phyloP scores from a whole-genome alignment of 1,140 invertebrate genomes.

The Brachionus sp. region DNA sequence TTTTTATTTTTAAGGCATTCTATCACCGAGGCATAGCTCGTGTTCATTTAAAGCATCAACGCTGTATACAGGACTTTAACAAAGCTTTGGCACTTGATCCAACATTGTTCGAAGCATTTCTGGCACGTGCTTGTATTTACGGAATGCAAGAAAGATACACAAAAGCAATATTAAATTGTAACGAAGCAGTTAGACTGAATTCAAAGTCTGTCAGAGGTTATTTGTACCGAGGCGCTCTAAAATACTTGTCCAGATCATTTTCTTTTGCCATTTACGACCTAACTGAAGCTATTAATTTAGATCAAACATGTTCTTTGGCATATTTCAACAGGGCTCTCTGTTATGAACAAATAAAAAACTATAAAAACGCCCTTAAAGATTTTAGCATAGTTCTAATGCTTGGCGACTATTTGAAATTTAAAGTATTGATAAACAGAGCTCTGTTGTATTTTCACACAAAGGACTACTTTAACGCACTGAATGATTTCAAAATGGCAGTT shows the following conservation, averaged over 20 bases:
- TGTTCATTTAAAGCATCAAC: neutral
- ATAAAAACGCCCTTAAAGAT: conserved; percentile 53
- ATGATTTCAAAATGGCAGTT: conserved; percentile 57
- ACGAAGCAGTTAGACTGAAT: conserved; percentile 58
- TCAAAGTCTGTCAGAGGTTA: conserved; percentile 57
- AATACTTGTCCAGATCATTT: conserved; percentile 57
- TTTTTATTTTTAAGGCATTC: neutral
- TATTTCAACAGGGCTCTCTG: conserved; percentile 60
- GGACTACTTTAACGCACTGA: conserved; percentile 57
- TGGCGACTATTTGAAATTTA: conserved; percentile 48
- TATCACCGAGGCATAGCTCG: conserved; percentile 37
- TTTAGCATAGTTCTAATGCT: conserved; percentile 59
- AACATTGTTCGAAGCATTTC: conserved; percentile 57
- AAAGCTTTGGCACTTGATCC: conserved; percentile 57
- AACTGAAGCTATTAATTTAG: conserved; percentile 54
- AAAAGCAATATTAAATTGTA: conserved; percentile 60
- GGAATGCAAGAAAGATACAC: conserved; percentile 46
- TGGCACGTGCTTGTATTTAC: conserved; percentile 52
- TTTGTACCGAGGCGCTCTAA: conserved; percentile 58
- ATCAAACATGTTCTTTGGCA: conserved; percentile 55
- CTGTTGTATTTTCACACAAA: conserved; percentile 55
- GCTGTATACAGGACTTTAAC: conserved; percentile 21
- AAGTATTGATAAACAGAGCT: conserved; percentile 57
- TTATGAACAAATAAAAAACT: conserved; percentile 50
- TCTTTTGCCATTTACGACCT: conserved; percentile 58